These are phyloP conservation scores for Hoplostethus atlanticus DNA, from an alignment of 2,797 vertebrate genomes.

Conservation along the genomic window DNA sequence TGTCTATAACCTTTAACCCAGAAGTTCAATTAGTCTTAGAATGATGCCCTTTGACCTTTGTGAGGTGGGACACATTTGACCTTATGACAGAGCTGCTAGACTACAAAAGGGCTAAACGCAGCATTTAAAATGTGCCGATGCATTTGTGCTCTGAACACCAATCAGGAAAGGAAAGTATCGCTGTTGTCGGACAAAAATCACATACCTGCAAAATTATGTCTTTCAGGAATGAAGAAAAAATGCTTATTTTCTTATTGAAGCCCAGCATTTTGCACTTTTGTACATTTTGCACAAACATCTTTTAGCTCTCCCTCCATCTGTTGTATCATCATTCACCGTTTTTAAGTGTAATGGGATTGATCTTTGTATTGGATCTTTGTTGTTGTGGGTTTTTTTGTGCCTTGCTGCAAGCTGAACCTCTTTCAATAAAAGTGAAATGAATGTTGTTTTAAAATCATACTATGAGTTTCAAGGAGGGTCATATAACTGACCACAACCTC, in stretches of 20 bases:
- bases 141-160: neutral
- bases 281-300: neutral
- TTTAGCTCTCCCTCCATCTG: neutral
- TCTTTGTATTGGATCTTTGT: conserved; percentile 3
- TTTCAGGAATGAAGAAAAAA: neutral
- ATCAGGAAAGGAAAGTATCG: neutral
- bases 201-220: neutral
- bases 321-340: neutral
- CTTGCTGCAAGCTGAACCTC: conserved; percentile 1
- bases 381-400: neutral
- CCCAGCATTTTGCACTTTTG: neutral
- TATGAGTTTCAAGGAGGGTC: neutral
- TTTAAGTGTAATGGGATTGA: neutral
- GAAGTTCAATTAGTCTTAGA: conserved; percentile 26
- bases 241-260: neutral
- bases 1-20: conserved; percentile 25
- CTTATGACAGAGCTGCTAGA: conserved; percentile 6
- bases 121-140: conserved; percentile 11
- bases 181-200: conserved; percentile 1
- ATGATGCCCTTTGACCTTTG: neutral
- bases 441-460: neutral
- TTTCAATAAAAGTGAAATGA: neutral
- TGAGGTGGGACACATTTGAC: neutral
- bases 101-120: neutral
- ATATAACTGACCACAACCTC: neutral